Conservation (phyloP, 2,888 invertebrate genomes). For the Galeruca laticollis region DNA sequence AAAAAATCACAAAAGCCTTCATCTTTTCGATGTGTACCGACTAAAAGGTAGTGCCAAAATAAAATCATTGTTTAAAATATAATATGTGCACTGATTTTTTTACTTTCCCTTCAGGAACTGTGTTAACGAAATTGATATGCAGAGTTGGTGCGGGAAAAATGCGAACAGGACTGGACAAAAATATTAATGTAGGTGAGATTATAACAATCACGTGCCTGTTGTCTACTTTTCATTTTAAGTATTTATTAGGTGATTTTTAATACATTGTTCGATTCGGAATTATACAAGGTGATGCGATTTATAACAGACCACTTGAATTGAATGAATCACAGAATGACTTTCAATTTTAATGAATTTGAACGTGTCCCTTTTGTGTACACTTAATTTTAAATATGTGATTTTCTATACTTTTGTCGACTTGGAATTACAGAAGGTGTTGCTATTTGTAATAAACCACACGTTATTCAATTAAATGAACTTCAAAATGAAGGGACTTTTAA, state of each 20-base stretch:
- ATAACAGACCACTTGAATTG: background rate
- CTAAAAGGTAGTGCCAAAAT: background rate
- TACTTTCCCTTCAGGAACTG: slow-evolving; percentile 30
- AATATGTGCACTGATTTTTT: background rate
- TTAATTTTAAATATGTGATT: too few relatives aligned
- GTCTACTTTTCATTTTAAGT: slow-evolving; percentile 11
- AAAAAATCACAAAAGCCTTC: slow-evolving; percentile 1
- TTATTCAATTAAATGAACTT: too few relatives aligned
- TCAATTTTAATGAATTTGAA: too few relatives aligned
- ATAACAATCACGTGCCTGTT: slow-evolving; percentile 18
- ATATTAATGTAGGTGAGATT: slow-evolving; percentile 24
- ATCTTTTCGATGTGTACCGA: slow-evolving; percentile 6
- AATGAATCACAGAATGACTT: too few relatives aligned
- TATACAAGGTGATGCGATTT: background rate
- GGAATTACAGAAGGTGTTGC: too few relatives aligned
- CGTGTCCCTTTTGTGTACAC: too few relatives aligned
- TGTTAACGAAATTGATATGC: slow-evolving; percentile 32
- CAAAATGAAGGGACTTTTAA: too few relatives aligned
- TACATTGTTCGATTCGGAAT: background rate
- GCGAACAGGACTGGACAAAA: slow-evolving; percentile 27
- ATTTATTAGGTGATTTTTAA: background rate
- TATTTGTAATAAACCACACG: too few relatives aligned
- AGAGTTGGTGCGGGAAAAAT: slow-evolving; percentile 23
- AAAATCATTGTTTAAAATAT: slow-evolving; percentile 4
- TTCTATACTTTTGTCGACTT: too few relatives aligned